phyloP scores from a whole-genome alignment of 2,888 invertebrate genomes.

The Rotaria socialis region DNA sequence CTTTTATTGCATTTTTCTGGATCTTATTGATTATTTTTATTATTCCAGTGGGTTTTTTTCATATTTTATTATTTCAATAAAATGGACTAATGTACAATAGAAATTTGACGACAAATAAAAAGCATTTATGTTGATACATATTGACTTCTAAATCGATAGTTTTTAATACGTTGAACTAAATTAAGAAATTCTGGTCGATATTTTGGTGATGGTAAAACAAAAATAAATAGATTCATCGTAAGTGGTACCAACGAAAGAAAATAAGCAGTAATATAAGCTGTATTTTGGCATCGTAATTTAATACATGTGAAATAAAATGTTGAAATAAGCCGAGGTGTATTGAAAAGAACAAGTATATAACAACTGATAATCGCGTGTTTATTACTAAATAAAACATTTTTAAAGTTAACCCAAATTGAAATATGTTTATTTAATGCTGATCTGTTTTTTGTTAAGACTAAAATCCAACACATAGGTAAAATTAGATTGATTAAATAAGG shows the following conservation, averaged over 20 bases:
- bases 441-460: not conserved
- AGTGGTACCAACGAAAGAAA: not conserved
- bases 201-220: slow-evolving; percentile 4
- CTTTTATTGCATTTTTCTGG: too few species aligned
- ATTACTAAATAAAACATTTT: not conserved
- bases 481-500: not conserved
- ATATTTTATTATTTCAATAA: too few species aligned
- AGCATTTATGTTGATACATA: not conserved
- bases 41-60: too few species aligned
- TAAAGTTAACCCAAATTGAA: not conserved
- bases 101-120: not conserved
- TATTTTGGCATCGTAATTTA: not conserved
- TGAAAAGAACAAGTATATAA: not conserved
- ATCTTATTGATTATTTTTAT: too few species aligned
- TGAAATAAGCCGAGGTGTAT: not conserved
- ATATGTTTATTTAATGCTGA: not conserved
- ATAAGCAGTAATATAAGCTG: not conserved
- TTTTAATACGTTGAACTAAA: not conserved
- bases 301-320: not conserved
- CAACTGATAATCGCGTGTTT: not conserved
- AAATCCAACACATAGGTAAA: not conserved
- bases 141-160: not conserved
- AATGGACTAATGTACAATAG: too few species aligned
- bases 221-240: not conserved
- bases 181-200: not conserved